A percentile compares a stretch with the other conserved stretches of the same genome.
Evolutionary conservation across 2,113 vertebrate genomes (phyloP).

Genomic region (Oophaga pumilio): DNA sequence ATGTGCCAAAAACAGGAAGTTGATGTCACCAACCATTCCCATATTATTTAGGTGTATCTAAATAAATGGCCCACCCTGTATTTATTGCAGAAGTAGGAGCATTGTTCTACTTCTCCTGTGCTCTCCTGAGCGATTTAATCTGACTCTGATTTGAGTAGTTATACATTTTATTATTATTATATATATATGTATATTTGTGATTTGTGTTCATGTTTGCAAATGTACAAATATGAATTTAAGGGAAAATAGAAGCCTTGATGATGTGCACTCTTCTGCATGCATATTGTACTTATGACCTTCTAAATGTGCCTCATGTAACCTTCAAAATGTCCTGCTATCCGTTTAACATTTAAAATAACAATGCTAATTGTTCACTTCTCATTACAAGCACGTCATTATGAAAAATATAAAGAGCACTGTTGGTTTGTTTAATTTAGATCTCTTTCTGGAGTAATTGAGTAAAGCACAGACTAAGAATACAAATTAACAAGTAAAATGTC

Average conservation of each 20-base stretch:
- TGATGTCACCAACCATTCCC: too few relatives aligned
- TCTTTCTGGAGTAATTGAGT: background rate
- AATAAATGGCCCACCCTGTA: too few relatives aligned
- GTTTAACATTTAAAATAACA: slow-evolving; percentile 18
- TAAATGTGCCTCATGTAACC: slow-evolving; percentile 17
- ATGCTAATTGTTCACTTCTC: slow-evolving; percentile 23
- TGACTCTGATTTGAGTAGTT: too few relatives aligned
- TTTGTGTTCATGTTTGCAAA: background rate
- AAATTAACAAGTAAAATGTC: slow-evolving; percentile 30
- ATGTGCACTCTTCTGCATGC: background rate
- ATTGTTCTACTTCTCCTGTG: too few relatives aligned
- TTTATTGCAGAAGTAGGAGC: too few relatives aligned
- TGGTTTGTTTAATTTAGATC: slow-evolving; percentile 21
- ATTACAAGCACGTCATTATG: background rate
- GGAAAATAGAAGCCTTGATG: background rate
- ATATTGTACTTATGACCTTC: background rate
- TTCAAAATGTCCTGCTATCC: slow-evolving; percentile 35
- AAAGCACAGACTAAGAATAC: background rate
- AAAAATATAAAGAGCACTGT: slow-evolving; percentile 7
- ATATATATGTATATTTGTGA: too few relatives aligned
- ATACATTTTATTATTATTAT: too few relatives aligned
- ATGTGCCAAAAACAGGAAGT: too few relatives aligned
- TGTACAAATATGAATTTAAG: background rate
- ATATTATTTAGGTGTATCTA: too few relatives aligned
- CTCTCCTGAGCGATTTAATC: too few relatives aligned